phyloP scores from a whole-genome alignment of 2,888 invertebrate genomes.

The Lasioglossum figueresi region DNA sequence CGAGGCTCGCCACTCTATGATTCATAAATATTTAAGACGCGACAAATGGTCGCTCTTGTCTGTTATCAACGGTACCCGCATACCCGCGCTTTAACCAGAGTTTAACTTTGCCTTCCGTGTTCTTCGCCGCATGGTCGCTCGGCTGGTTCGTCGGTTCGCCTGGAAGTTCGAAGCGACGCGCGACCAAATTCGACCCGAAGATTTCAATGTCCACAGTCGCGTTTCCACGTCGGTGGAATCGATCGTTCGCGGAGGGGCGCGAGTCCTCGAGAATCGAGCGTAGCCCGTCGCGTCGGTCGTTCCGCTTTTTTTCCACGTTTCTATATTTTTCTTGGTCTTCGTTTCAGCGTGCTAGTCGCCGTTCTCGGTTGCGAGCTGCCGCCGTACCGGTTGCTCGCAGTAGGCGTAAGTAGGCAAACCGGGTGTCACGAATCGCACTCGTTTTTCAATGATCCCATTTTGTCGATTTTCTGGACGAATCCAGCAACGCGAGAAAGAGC shows the following conservation, averaged over 20 bases:
- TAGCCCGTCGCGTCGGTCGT: neutral
- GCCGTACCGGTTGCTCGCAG: constrained; percentile 76
- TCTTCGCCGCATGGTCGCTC: neutral
- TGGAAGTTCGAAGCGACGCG: neutral
- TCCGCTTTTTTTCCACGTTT: neutral
- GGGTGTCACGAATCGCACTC: constrained; percentile 71
- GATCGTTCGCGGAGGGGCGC: neutral
- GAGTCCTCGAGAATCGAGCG: neutral
- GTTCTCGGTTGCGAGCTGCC: constrained; percentile 72
- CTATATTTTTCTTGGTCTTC: neutral
- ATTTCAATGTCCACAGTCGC: neutral
- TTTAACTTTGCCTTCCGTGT: neutral
- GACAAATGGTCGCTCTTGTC: constrained; percentile 37
- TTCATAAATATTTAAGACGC: constrained; percentile 68
- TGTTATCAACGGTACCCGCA: constrained; percentile 28
- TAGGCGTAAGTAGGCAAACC: constrained; percentile 82
- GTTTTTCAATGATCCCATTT: constrained; percentile 28
- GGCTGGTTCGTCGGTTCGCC: neutral
- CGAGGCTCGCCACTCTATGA: constrained; percentile 63
- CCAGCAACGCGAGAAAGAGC: neutral
- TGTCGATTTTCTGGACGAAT: neutral
- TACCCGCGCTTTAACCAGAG: constrained; percentile 7
- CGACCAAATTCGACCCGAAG: neutral
- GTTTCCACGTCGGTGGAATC: neutral
- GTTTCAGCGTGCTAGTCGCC: neutral